A percentile compares a stretch with the other conserved stretches of the same genome.
These are phyloP conservation scores for Cephus rjabovi DNA, from an alignment of 2,888 invertebrate genomes.

Conservation along the genomic window DNA sequence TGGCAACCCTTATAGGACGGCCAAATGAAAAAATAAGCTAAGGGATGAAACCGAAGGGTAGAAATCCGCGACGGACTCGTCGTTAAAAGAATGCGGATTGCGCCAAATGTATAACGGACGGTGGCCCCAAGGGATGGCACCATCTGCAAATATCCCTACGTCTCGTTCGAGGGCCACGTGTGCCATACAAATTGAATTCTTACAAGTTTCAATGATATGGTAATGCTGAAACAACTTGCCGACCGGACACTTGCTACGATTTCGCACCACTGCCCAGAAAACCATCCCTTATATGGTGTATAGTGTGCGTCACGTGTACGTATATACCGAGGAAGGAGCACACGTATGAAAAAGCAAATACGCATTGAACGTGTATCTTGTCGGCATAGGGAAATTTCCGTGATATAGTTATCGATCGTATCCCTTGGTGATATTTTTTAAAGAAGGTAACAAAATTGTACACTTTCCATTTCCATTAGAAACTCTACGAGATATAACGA, in stretches of 20 bases:
- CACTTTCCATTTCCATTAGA: not conserved
- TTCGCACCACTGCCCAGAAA: conserved; percentile 6
- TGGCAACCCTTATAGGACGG: not conserved
- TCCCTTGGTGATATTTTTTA: not conserved
- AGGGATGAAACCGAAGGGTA: not conserved
- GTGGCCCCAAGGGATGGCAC: conserved; percentile 41
- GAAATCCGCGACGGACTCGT: not conserved
- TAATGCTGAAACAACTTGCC: conserved; percentile 47
- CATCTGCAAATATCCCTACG: conserved; percentile 49
- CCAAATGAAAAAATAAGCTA: not conserved
- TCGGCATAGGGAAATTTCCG: not conserved
- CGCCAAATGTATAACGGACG: conserved; percentile 39
- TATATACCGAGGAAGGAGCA: not conserved
- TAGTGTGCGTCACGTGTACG: not conserved
- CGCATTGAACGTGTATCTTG: not conserved
- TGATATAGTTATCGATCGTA: not conserved
- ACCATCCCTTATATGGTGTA: not conserved
- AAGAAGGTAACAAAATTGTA: not conserved
- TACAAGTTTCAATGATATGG: conserved; percentile 50
- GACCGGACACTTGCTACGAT: conserved; percentile 43
- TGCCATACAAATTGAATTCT: conserved; percentile 50
- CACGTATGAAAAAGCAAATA: not conserved
- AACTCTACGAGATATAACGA: not conserved
- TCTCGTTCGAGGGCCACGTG: conserved; percentile 40
- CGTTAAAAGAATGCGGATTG: conserved; percentile 1